Conservation (phyloP, 2,797 vertebrate species). For the Characodon lateralis region DNA sequence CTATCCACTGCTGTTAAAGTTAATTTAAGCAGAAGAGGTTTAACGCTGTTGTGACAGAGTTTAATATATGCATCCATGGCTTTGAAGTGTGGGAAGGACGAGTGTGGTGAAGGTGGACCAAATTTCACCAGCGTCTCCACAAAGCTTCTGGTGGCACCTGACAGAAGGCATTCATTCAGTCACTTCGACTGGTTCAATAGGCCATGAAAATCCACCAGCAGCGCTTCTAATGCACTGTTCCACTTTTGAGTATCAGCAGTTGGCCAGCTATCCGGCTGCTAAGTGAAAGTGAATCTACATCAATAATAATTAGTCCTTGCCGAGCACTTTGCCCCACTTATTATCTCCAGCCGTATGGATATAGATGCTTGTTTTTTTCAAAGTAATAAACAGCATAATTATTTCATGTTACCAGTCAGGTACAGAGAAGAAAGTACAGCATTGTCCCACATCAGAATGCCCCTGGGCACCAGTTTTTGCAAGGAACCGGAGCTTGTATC, state of each 20-base stretch:
- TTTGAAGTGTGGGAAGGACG: conserved; percentile 50
- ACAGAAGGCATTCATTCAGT: conserved; percentile 30
- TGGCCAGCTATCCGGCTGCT: conserved; percentile 53
- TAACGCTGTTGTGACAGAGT: conserved; percentile 38
- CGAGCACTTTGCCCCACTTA: conserved; percentile 54
- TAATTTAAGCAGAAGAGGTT: conserved; percentile 30
- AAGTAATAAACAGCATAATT: conserved; percentile 57
- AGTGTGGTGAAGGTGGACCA: conserved; percentile 38
- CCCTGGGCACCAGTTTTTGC: conserved; percentile 17
- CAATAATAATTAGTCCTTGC: conserved; percentile 72
- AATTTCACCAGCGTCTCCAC: conserved; percentile 37
- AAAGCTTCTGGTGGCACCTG: conserved; percentile 32
- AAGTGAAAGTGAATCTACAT: conserved; percentile 73
- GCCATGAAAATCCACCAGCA: conserved; percentile 53
- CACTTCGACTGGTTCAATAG: conserved; percentile 58
- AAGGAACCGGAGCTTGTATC: conserved; percentile 6
- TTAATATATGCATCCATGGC: conserved; percentile 38
- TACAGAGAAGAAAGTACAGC: conserved; percentile 41
- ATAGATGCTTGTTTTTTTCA: conserved; percentile 65
- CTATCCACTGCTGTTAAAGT: conserved; percentile 35
- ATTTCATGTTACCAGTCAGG: conserved; percentile 45
- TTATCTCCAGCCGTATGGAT: conserved; percentile 58
- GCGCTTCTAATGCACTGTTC: conserved; percentile 21
- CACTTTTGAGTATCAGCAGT: conserved; percentile 48
- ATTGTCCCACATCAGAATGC: conserved; percentile 20